Percentiles rank a stretch among this genome's conserved stretches.
These are phyloP conservation scores for Chionodraco myersi DNA, from an alignment of 2,113 vertebrate species.

Conservation along the genomic window DNA sequence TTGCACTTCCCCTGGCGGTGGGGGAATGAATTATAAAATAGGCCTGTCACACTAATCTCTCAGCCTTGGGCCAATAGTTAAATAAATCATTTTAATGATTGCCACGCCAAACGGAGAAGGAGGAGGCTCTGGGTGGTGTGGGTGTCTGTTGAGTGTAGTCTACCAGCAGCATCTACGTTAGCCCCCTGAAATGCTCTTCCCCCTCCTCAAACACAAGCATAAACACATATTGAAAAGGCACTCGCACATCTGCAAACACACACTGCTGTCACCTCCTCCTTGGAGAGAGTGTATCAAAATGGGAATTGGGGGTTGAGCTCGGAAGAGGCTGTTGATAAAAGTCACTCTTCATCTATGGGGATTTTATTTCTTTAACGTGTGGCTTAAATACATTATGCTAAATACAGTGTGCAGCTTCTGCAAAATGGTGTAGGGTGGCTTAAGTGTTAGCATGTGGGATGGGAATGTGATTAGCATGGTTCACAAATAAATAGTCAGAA, in stretches of 20 bases:
- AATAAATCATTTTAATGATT: conserved; percentile 86
- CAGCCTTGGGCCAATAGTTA: conserved; percentile 81
- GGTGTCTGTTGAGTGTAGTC: conserved; percentile 64
- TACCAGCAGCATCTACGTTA: conserved; percentile 58
- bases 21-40: conserved; percentile 84
- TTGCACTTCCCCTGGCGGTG: conserved; percentile 76
- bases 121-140: conserved; percentile 67
- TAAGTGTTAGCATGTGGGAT: conserved; percentile 61
- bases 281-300: conserved; percentile 56
- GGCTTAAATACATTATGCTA: conserved; percentile 49
- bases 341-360: conserved; percentile 50
- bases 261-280: conserved; percentile 58
- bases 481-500: conserved; percentile 65
- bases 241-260: conserved; percentile 38
- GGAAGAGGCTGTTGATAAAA: conserved; percentile 65
- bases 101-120: conserved; percentile 70
- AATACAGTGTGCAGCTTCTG: conserved; percentile 45
- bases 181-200: conserved; percentile 35
- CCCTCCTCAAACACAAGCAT: conserved; percentile 61
- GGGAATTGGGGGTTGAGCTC: conserved; percentile 59
- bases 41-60: conserved; percentile 83
- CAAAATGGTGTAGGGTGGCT: conserved; percentile 60
- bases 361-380: conserved; percentile 11
- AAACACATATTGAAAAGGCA: conserved; percentile 64
- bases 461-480: conserved; percentile 71